Evolutionary conservation across 2,113 vertebrate genomes (phyloP).

Genomic region (Ceyx margarethae): DNA sequence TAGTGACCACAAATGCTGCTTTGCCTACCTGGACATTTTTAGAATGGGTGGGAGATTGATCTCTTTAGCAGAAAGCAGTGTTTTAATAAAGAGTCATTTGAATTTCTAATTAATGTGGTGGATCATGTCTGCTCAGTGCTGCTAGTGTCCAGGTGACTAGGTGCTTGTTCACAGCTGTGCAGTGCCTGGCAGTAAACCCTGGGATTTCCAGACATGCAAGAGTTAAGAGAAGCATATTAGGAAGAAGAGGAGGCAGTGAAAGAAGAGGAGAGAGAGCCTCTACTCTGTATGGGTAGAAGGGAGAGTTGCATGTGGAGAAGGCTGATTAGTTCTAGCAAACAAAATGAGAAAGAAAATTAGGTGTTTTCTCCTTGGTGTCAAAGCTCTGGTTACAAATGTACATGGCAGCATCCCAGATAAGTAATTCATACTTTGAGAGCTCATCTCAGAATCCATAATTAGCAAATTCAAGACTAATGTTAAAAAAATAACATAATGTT

Average conservation of each 20-base stretch:
- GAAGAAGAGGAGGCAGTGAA: background rate
- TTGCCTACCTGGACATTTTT: background rate
- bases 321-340: background rate
- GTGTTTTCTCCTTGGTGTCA: fast-evolving
- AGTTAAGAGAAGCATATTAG: background rate
- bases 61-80: background rate
- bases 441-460: background rate
- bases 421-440: background rate
- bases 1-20: background rate
- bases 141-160: background rate
- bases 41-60: background rate
- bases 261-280: background rate
- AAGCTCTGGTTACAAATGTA: background rate
- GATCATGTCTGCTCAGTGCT: background rate
- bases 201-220: background rate
- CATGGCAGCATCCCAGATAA: background rate
- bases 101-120: background rate
- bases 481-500: background rate
- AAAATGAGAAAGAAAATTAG: background rate
- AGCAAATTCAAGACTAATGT: background rate
- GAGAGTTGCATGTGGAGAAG: background rate
- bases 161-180: fast-evolving
- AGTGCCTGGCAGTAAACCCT: background rate
- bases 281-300: background rate
- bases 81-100: background rate